Conservation (phyloP, 1,140 invertebrate species). For the Pachypsylla venusta region DNA sequence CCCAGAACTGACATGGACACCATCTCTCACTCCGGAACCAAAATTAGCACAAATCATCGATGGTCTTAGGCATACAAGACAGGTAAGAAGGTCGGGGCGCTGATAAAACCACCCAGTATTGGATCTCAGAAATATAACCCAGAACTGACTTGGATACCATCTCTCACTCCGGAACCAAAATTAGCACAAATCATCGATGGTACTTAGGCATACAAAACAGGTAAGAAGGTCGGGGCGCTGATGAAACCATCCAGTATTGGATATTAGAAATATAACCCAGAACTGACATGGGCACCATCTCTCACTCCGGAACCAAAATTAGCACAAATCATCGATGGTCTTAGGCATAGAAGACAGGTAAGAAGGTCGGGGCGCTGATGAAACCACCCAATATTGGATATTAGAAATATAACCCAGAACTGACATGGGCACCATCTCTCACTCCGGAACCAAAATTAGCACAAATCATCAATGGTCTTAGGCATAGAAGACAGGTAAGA, state of each 20-base stretch:
- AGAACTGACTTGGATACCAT: background rate
- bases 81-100: too few species aligned
- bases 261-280: background rate
- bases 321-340: background rate
- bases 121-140: background rate
- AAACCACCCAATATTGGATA: background rate
- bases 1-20: too few species aligned
- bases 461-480: background rate
- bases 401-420: background rate
- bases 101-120: background rate
- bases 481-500: background rate
- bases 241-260: background rate
- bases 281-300: background rate
- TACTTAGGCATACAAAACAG: background rate
- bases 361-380: too few species aligned
- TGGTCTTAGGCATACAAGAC: too few species aligned
- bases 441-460: background rate
- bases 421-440: background rate
- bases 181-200: background rate
- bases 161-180: background rate
- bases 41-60: too few species aligned
- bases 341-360: background rate
- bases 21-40: too few species aligned
- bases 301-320: background rate
- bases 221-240: too few species aligned